Evolutionary conservation across 2,888 invertebrate genomes (phyloP), one percentile per base, ranked within the genome.

Genomic region (Hypselothyrea guttata): DNA sequence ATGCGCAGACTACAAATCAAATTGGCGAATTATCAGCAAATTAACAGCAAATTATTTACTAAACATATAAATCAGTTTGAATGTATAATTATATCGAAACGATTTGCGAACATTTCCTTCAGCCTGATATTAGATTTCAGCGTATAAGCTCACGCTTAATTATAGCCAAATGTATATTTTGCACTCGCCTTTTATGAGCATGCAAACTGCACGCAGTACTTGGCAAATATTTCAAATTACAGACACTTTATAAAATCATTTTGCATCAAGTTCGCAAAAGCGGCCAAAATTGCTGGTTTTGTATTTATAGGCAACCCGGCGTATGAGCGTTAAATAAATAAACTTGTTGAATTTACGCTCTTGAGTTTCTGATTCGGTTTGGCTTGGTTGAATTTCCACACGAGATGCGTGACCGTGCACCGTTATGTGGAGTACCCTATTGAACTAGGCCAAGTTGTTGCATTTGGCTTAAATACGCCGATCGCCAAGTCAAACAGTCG

Each of bases 271-370:
- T 56, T 49, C 41, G 13, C 2, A 7, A 34, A 38, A 38, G 16
- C 18, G 16, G 18, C 28, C 37, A 22, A 22, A 5, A 5, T 22
- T 22, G 44, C 28, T 27, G 47, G 40, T 16, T 38, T 56, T 71
- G 55, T 75, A 53, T 79, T 74, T 76, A 58, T 71, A 48, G 37
- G 4, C 16, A 59, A 51, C 47, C 28, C 55, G 42, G 72, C 59
- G 52, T 72, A 55, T 56, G 47, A 79, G 58, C 73, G 77, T 75
- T 79, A 72, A 75, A 81, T 73, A 73, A 77, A 77, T 81, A 81
- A 84, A 81, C 64, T 81, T 63, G 69, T 66, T 61, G 53, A 66
- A 56, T 84, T 77, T 73, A 73, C 45, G 72, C 53, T 46, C 73
- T 73, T 68, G 33, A 9, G 11, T 28, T 28, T 7, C 1, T 1